Conservation (phyloP, 2,113 vertebrate genomes). For the Casuarius casuarius region DNA sequence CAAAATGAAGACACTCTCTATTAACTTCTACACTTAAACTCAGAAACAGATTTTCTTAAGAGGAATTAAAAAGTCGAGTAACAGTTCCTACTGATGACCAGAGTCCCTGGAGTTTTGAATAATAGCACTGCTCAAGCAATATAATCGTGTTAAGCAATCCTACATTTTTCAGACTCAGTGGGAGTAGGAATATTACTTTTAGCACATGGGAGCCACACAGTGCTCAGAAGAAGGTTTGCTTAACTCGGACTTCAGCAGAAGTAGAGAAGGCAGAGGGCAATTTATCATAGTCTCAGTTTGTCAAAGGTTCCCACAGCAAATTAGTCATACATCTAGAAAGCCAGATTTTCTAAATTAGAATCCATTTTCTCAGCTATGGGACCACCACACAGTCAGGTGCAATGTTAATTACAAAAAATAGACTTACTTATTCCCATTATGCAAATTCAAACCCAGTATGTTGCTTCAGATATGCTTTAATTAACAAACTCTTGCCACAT, state of each 20-base stretch:
- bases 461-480: background rate
- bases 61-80: background rate
- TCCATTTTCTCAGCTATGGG: background rate
- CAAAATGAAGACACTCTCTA: background rate
- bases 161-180: background rate
- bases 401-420: background rate
- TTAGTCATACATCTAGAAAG: background rate
- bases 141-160: background rate
- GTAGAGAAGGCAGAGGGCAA: background rate
- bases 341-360: background rate
- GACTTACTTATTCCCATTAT: background rate
- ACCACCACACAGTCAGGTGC: background rate
- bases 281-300: background rate
- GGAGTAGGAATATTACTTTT: background rate
- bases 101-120: background rate
- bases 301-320: background rate
- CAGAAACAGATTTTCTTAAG: background rate
- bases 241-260: background rate
- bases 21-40: background rate
- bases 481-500: background rate
- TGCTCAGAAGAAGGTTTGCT: background rate
- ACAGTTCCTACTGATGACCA: background rate
- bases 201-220: background rate
- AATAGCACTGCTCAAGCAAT: background rate
- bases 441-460: background rate